Evolutionary conservation across 1,140 invertebrate genomes (phyloP).

Genomic region (Drosophila ficusphila): DNA sequence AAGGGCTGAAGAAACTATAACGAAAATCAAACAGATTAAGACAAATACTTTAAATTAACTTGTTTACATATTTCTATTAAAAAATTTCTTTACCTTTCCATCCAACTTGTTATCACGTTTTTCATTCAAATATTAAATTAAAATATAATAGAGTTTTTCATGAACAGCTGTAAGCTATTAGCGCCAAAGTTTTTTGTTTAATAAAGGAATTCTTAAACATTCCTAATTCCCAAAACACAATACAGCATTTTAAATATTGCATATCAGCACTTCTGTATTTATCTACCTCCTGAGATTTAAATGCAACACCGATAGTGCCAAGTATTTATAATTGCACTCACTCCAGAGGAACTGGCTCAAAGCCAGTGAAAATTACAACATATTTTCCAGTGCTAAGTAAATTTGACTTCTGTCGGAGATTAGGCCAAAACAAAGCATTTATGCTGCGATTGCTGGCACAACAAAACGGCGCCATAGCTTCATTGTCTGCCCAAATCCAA

Average conservation of each 20-base stretch:
- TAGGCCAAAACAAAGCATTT: constrained; percentile 78
- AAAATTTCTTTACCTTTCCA: too few relatives aligned
- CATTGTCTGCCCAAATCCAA: constrained; percentile 73
- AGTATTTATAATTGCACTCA: not conserved
- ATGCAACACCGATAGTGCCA: not conserved
- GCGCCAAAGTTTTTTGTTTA: too few relatives aligned
- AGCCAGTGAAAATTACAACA: constrained; percentile 66
- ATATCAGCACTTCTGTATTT: not conserved
- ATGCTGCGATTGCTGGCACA: constrained; percentile 64
- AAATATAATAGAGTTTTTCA: too few relatives aligned
- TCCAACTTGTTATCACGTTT: too few relatives aligned
- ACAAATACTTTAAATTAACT: too few relatives aligned
- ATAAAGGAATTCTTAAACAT: too few relatives aligned
- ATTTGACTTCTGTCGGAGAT: constrained; percentile 79
- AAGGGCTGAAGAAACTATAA: too few relatives aligned
- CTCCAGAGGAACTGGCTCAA: constrained; percentile 38
- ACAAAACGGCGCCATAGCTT: constrained; percentile 72
- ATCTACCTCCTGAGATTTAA: not conserved
- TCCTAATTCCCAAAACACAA: not conserved
- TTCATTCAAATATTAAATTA: too few relatives aligned
- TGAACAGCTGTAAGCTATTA: too few relatives aligned
- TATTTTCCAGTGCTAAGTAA: constrained; percentile 66
- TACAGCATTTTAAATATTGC: not conserved
- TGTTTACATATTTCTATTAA: too few relatives aligned
- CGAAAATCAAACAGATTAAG: too few relatives aligned